Base-by-base conservation (phyloP, 1,140 invertebrate species). In the Hermetia illucens region DNA sequence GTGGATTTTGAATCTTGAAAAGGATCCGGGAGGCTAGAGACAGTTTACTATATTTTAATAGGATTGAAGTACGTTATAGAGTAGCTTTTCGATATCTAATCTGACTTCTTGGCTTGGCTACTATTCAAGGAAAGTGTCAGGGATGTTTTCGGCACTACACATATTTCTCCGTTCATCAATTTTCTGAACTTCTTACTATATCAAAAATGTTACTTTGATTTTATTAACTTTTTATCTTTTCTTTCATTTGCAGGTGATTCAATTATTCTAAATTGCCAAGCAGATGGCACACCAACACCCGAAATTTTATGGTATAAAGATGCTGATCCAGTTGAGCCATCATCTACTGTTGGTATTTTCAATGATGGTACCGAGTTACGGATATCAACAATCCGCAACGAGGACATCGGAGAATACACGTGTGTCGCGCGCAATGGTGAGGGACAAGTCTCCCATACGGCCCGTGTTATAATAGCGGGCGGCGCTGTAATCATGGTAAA, bases 391-490 rank as follows among this genome's bases (percentile, higher is more conserved):
- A 83, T 95, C 50, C 74, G 86, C 46, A 79, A 82, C 58, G 81
- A 88, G 50, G 90, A 96, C 58, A 92, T 94, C 45, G 91, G 90
- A 13, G 87, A 93, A 62, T 96, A 95, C 61, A 88, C 82, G 38
- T 95, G 91, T 68, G 84, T 89, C 48, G 90, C 90, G 43, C 73
- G 82, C 42, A 97, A 96, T 66, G 82, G 84, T 44, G 88, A 95
- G 66, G 91, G 91, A 19, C 84, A 89, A 62, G 85, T 93, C 43
- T 88, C 84, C 52, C 87, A 94, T 62, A 90, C 84, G 21, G 87
- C 90, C 34, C 77, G 90, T 57, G 84, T 96, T 52, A 88, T 95
- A 55, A 87, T 95, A 56, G 91, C 91, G 53, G 91, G 91, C 72
- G 74, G 75, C 66, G 74, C 75, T 52, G 74, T 92, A 45, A 77